Percentiles rank a stretch among this genome's conserved stretches.
phyloP scores from a whole-genome alignment of 2,113 vertebrate genomes.

The Cyprinus carpio region DNA sequence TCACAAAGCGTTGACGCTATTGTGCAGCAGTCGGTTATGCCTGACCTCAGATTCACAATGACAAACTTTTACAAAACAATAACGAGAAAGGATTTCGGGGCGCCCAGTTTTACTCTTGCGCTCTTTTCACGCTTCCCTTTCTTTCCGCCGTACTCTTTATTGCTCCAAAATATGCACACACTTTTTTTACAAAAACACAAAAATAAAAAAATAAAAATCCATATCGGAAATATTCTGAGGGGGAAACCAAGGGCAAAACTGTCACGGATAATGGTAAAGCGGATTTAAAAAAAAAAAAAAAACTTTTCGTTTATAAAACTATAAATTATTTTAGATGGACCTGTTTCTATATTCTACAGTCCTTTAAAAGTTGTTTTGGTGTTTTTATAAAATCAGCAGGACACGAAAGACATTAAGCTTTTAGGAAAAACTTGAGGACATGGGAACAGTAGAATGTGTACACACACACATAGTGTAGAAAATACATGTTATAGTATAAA shows the following conservation, averaged over 20 bases:
- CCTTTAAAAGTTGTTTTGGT: neutral
- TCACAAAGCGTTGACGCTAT: constrained; percentile 54
- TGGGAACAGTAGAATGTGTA: too few species aligned
- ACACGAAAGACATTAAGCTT: neutral
- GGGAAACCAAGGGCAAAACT: neutral
- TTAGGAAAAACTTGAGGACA: neutral
- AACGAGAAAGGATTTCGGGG: constrained; percentile 43
- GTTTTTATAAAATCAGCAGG: neutral
- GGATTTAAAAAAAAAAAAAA: neutral
- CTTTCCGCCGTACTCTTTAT: constrained; percentile 1
- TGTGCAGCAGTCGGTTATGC: constrained; percentile 50
- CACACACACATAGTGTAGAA: too few species aligned
- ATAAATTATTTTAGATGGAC: too few species aligned
- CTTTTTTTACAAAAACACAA: neutral
- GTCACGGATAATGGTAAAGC: neutral
- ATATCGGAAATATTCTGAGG: neutral
- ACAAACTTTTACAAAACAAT: constrained; percentile 46
- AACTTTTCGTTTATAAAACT: neutral
- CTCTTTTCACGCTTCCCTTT: neutral
- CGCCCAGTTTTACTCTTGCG: neutral
- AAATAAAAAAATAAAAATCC: too few species aligned
- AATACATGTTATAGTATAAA: neutral
- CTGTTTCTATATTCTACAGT: neutral
- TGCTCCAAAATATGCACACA: neutral
- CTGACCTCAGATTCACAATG: constrained; percentile 55